Percentiles rank a stretch among this genome's conserved stretches.
Evolutionary conservation across 2,888 invertebrate genomes (phyloP).

Genomic region (Atethmia centrago): DNA sequence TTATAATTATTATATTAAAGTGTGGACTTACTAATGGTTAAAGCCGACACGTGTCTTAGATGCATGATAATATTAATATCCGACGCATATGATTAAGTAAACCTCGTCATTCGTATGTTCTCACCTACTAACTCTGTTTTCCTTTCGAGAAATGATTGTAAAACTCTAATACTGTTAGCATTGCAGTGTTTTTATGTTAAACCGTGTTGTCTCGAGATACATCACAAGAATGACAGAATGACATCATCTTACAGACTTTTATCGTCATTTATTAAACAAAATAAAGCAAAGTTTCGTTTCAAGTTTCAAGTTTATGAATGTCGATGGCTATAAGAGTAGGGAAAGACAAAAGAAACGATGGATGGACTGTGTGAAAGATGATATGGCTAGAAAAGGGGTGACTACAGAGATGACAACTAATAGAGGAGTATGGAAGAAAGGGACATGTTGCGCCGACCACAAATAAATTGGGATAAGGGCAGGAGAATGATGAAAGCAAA

Average conservation of each 20-base stretch:
- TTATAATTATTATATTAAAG: background rate
- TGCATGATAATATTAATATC: slow-evolving; percentile 17
- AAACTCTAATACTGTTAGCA: background rate
- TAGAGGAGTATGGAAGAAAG: no score
- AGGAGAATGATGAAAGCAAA: no score
- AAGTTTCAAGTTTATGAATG: no score
- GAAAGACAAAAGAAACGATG: no score
- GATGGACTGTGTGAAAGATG: no score
- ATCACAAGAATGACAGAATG: slow-evolving; percentile 5
- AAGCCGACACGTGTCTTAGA: slow-evolving; percentile 35
- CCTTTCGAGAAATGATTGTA: background rate
- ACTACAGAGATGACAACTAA: no score
- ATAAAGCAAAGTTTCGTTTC: no score
- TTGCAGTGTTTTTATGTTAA: background rate
- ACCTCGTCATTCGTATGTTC: slow-evolving; percentile 5
- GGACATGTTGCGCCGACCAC: no score
- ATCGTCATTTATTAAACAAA: slow-evolving; percentile 24
- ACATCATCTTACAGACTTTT: slow-evolving; percentile 13
- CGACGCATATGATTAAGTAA: background rate
- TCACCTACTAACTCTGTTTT: background rate
- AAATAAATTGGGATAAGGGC: no score
- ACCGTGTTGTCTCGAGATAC: background rate
- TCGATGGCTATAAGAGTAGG: no score
- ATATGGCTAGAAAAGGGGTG: no score
- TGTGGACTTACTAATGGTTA: background rate